Conservation (phyloP, 1,140 invertebrate genomes). For the Polypedilum vanderplanki region DNA sequence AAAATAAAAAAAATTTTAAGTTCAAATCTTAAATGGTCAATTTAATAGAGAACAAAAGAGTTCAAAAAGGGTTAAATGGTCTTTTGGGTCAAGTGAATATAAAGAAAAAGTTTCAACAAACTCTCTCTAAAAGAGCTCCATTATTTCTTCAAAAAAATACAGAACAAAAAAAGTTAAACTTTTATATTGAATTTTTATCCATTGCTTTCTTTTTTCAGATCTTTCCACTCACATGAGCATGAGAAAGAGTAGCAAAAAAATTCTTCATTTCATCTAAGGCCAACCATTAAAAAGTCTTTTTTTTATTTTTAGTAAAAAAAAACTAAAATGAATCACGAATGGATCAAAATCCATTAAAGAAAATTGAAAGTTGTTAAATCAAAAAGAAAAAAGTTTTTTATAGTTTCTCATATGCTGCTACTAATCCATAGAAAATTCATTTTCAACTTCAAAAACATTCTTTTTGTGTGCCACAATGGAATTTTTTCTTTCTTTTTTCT, state of each 20-base stretch:
- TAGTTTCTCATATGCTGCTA: not conserved
- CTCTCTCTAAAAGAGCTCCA: not conserved
- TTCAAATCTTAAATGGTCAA: too few species aligned
- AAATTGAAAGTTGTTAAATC: slow-evolving; percentile 19
- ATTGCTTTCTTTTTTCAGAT: not conserved
- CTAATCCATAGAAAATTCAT: not conserved
- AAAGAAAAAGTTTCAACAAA: slow-evolving; percentile 3
- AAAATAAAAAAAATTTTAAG: too few species aligned
- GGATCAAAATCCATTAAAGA: slow-evolving; percentile 12
- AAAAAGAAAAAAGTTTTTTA: slow-evolving; percentile 4
- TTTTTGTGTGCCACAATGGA: too few species aligned
- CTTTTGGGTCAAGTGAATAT: not conserved
- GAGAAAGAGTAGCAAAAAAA: not conserved
- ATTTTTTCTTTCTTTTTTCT: too few species aligned
- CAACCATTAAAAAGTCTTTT: too few species aligned
- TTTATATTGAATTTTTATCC: not conserved
- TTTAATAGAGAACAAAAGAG: not conserved
- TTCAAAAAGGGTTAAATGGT: not conserved
- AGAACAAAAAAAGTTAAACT: not conserved
- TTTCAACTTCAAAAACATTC: not conserved
- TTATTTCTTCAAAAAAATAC: not conserved
- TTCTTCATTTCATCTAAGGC: too few species aligned
- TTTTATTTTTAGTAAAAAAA: not conserved
- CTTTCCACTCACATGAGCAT: not conserved
- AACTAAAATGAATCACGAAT: slow-evolving; percentile 6